These are phyloP conservation scores for Montipora cactus DNA, from an alignment of 64 coral and sea anemone species.

Conservation along the genomic window DNA sequence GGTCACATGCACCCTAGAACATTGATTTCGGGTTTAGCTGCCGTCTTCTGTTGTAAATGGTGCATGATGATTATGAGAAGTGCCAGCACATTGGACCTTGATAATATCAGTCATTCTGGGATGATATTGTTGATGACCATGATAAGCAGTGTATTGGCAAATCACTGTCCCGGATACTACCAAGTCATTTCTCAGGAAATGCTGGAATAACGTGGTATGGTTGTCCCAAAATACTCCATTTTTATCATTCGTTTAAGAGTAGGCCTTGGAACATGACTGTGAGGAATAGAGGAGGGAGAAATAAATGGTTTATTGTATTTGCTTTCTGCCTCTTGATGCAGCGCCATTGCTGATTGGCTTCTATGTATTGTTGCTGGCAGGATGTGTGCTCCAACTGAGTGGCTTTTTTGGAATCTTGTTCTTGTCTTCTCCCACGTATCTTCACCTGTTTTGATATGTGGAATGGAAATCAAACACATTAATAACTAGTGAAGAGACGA, in stretches of 20 bases:
- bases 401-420: constrained; percentile 79
- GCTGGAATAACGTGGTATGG: constrained; percentile 84
- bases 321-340: background rate
- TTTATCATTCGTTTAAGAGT: constrained; percentile 86
- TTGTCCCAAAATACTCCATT: constrained; percentile 94
- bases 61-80: background rate
- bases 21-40: no score
- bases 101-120: no score
- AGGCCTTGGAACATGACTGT: constrained; percentile 74
- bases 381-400: constrained; percentile 65
- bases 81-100: no score
- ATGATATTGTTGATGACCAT: background rate
- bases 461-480: background rate
- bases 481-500: background rate
- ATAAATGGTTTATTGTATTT: constrained; percentile 63
- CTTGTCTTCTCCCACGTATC: background rate
- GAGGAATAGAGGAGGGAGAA: constrained; percentile 82
- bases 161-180: background rate
- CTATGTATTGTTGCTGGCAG: constrained; percentile 30
- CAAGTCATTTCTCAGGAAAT: constrained; percentile 51
- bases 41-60: background rate
- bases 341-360: constrained; percentile 6
- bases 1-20: no score
- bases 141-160: background rate
- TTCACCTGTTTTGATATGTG: constrained; percentile 20